Conservation (phyloP, 2,797 vertebrate species). For the Coracias cyanogaster region DNA sequence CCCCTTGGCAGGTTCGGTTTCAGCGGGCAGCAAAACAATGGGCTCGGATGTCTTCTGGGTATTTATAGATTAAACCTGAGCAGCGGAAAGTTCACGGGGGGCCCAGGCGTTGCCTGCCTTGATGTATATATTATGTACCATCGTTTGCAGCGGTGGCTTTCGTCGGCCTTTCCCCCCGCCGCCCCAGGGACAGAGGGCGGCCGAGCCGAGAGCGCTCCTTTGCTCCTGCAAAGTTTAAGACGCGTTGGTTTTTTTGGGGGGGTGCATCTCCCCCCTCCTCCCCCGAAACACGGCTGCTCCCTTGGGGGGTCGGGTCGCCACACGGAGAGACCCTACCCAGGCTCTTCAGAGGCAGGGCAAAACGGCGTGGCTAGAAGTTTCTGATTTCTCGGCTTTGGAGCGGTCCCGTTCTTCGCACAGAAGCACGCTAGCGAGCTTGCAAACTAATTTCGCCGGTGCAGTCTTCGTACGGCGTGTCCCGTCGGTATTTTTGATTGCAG, state of each 20-base stretch:
- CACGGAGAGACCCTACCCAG: accelerated
- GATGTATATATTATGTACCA: constrained; percentile 1
- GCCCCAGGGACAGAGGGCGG: background rate
- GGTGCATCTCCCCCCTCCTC: background rate
- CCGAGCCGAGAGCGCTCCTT: background rate
- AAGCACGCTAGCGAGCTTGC: background rate
- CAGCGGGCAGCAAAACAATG: constrained; percentile 58
- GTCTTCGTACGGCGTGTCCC: background rate
- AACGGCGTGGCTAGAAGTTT: accelerated
- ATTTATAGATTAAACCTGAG: constrained; percentile 60
- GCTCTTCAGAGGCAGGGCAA: background rate
- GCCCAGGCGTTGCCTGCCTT: background rate
- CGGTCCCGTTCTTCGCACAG: accelerated
- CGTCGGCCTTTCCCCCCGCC: background rate
- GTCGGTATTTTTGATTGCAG: background rate
- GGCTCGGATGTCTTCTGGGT: constrained; percentile 32
- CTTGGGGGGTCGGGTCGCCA: accelerated
- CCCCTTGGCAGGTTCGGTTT: constrained; percentile 30
- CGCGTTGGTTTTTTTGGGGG: background rate
- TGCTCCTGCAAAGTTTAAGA: background rate
- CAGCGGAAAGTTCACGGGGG: constrained; percentile 5
- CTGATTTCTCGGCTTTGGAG: background rate
- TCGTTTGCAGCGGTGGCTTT: background rate
- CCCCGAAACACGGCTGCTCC: background rate
- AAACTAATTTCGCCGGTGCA: background rate